Evolutionary conservation across 2,888 invertebrate species (phyloP).

Genomic region (Macrophya alboannulata): DNA sequence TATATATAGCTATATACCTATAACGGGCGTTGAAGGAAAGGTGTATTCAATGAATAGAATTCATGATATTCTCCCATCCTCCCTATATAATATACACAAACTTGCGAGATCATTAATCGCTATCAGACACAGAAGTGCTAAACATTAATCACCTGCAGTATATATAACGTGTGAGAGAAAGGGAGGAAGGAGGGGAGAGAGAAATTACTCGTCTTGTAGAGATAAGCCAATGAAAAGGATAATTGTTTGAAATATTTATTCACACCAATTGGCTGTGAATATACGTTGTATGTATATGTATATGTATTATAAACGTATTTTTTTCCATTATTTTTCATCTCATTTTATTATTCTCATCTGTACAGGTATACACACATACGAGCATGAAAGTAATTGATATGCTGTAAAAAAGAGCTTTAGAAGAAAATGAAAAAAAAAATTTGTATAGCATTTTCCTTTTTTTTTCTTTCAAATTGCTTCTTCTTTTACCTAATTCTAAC

Average conservation of each 20-base stretch:
- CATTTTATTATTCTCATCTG: too few relatives aligned
- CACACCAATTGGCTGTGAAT: neutral
- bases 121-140: conserved; percentile 47
- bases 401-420: too few relatives aligned
- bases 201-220: conserved; percentile 27
- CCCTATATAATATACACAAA: neutral
- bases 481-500: too few relatives aligned
- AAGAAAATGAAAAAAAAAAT: too few relatives aligned
- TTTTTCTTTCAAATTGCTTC: too few relatives aligned
- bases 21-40: too few relatives aligned
- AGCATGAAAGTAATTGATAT: too few relatives aligned
- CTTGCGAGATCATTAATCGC: conserved; percentile 49
- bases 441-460: too few relatives aligned
- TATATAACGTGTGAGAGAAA: neutral
- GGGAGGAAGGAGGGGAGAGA: neutral
- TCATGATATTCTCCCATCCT: neutral
- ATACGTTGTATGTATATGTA: too few relatives aligned
- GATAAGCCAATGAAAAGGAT: conserved; percentile 24
- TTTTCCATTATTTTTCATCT: neutral
- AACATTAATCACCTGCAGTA: conserved; percentile 46
- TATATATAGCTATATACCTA: neutral
- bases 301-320: too few relatives aligned
- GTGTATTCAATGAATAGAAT: neutral
- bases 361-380: too few relatives aligned
- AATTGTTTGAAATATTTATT: neutral